Base-by-base conservation (phyloP, 92 coral and sea anemone genomes). In the Epizoanthus rinbou region DNA sequence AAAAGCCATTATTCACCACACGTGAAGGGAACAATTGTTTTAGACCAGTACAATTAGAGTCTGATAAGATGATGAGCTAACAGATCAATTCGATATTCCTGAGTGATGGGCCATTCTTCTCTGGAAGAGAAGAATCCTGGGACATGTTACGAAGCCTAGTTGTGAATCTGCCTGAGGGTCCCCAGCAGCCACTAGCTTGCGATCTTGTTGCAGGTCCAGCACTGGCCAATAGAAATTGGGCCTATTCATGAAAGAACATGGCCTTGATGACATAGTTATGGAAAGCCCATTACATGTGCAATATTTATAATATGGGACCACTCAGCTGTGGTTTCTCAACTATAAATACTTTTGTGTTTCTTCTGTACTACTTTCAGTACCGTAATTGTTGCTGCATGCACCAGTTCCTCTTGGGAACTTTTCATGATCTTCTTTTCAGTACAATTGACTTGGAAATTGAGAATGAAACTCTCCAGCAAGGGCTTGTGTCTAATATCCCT, bases 391-490 rank as follows among this genome's bases (percentile, higher is more conserved):
- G n/a, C 69, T 58, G 57, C 57, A 37, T 89, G 92, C 56, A 74
- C 45, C 2, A 68, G 74, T 11, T 41, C 82, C 24, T 8, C 58
- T 0, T 35, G 78, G 2, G 88, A 84, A 45, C 39, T 21, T 2
- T 53, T 62, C 13, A 50, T 33, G 9, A 89, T 89, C 39, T 72
- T 5, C 11, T 75, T 80, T 73, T 8, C 31, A 89, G 56, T 8
- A 89, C 11, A 62, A 80, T 74, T 10, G 89, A 86, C 86, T 89
- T 89, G 64, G 92, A 80, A 67, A 74, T 73, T 45, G 89, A 89
- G 50, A 89, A 89, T 4, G 92, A 89, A 15, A 85, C 63, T 11
- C 92, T 89, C 92, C 92, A 89, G n/a, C 89, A 89, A 0, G 92
- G 86, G 45, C 91, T 86, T 83, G 91, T 83, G 39, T 68, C 57